A percentile compares a stretch with the other conserved stretches of the same genome.
phyloP scores from a whole-genome alignment of 2,888 invertebrate genomes.

The Seira ritae region DNA sequence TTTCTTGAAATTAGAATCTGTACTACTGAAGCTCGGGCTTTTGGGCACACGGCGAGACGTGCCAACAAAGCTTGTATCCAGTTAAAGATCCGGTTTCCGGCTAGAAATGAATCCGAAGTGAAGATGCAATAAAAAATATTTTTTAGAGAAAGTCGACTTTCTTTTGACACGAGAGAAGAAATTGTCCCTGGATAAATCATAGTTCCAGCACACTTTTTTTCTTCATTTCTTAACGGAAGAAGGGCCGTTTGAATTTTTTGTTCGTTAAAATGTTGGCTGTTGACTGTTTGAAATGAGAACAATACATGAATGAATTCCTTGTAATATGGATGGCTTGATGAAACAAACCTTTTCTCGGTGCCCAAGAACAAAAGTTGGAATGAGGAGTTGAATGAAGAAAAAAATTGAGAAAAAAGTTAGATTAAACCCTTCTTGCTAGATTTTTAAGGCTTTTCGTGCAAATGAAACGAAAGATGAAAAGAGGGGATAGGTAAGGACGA shows the following conservation, averaged over 20 bases:
- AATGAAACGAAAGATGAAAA: not conserved
- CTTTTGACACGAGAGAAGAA: slow-evolving; percentile 13
- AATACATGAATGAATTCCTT: slow-evolving; percentile 7
- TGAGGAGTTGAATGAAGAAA: not conserved
- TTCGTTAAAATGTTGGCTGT: not conserved
- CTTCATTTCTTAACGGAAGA: not conserved
- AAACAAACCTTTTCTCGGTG: not conserved
- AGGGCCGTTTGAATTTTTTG: not conserved
- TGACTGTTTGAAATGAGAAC: slow-evolving; percentile 12
- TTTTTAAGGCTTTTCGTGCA: slow-evolving; percentile 4
- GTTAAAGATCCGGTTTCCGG: slow-evolving; percentile 16
- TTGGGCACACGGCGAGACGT: not conserved
- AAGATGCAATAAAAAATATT: not conserved
- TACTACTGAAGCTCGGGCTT: not conserved
- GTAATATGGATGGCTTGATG: not conserved
- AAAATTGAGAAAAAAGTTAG: slow-evolving; percentile 7
- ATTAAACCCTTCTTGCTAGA: slow-evolving; percentile 5
- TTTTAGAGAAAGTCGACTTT: slow-evolving; percentile 5
- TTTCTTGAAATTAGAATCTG: not conserved
- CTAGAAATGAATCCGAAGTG: slow-evolving; percentile 14
- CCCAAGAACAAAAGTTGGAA: slow-evolving; percentile 7
- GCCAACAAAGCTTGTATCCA: slow-evolving; percentile 9
- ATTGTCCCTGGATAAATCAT: slow-evolving; percentile 27
- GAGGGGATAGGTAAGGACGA: not conserved
- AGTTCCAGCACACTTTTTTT: not conserved